phyloP scores from a whole-genome alignment of 2,113 vertebrate species.

The Aviceda subcristata region DNA sequence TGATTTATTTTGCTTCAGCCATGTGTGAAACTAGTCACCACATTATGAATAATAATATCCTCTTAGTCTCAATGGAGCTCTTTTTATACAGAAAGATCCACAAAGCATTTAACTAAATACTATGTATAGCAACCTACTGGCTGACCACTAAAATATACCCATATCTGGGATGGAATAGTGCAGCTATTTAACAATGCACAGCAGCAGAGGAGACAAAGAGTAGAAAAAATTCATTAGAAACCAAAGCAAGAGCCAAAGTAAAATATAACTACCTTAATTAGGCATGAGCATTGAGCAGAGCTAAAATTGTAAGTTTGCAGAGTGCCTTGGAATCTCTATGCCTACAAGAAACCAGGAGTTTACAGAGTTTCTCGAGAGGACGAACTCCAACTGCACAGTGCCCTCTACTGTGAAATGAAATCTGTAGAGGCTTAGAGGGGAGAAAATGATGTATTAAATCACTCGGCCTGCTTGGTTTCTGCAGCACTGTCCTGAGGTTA shows the following conservation, averaged over 20 bases:
- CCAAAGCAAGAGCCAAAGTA: neutral
- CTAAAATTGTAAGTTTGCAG: neutral
- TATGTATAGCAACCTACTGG: neutral
- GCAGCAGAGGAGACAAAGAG: neutral
- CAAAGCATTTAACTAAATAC: constrained; percentile 34
- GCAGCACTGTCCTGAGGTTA: neutral
- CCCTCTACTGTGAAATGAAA: constrained; percentile 36
- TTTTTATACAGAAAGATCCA: constrained; percentile 28
- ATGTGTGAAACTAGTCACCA: constrained; percentile 59
- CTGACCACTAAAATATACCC: constrained; percentile 9
- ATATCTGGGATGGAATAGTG: neutral
- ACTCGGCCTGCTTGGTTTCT: neutral
- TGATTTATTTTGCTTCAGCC: constrained; percentile 63
- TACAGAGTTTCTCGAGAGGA: neutral
- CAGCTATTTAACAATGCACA: neutral
- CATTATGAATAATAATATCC: constrained; percentile 60
- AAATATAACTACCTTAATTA: neutral
- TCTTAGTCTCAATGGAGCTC: constrained; percentile 47
- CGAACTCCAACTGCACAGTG: constrained; percentile 29
- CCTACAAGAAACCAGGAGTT: neutral
- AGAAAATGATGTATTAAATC: neutral
- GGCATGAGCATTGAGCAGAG: neutral
- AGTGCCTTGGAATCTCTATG: neutral
- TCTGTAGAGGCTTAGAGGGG: neutral
- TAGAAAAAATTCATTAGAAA: neutral